Percentiles rank a stretch among this genome's conserved stretches.
These are phyloP conservation scores for Ormyrus nitidulus DNA, from an alignment of 2,888 invertebrate genomes.

Conservation along the genomic window DNA sequence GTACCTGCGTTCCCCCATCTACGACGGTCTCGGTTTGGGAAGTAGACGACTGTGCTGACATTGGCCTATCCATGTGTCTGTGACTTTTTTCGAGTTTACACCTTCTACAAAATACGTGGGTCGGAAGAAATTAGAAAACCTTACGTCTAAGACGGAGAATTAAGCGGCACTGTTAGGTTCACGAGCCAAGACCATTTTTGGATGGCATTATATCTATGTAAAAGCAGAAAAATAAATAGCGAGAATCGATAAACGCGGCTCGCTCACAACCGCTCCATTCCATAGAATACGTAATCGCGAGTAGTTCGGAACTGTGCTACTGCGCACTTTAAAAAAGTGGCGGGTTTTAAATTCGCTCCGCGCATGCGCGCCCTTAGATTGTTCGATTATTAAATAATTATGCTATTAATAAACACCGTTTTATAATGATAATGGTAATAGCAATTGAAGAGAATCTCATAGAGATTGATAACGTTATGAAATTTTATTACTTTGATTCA, in stretches of 20 bases:
- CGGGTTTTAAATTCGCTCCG: constrained; percentile 19
- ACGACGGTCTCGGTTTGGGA: constrained; percentile 70
- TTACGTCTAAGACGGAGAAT: too few species aligned
- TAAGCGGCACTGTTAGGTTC: not conserved
- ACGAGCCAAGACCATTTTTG: constrained; percentile 9
- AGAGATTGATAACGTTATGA: too few species aligned
- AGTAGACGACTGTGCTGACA: constrained; percentile 66
- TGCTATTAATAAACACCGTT: not conserved
- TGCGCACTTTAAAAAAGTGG: constrained; percentile 25
- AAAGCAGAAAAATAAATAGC: constrained; percentile 37
- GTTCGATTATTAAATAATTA: not conserved
- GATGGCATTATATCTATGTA: constrained; percentile 5
- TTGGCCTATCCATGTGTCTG: constrained; percentile 65
- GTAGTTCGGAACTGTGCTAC: not conserved
- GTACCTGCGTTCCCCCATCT: constrained; percentile 70
- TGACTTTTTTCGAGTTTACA: too few species aligned
- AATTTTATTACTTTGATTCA: too few species aligned
- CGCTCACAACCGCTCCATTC: not conserved
- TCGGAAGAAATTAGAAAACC: too few species aligned
- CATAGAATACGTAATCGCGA: constrained; percentile 32
- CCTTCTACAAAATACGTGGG: too few species aligned
- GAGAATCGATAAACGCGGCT: constrained; percentile 38
- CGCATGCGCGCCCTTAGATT: not conserved
- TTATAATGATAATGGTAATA: too few species aligned
- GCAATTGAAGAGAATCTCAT: too few species aligned